phyloP scores from a whole-genome alignment of 2,797 vertebrate genomes.

The Botia kubotai region DNA sequence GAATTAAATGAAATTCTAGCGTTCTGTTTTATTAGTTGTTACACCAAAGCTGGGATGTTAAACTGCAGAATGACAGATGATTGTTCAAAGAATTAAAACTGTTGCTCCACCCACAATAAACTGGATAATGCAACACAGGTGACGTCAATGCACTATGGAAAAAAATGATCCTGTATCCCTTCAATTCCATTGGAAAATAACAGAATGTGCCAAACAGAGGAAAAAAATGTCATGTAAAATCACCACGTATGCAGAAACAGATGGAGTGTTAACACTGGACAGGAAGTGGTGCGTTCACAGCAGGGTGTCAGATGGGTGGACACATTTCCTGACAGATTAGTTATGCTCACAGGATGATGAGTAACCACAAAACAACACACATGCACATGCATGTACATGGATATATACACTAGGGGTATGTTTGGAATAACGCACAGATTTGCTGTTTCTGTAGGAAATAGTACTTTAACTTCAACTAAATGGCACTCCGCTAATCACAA shows the following conservation, averaged over 20 bases:
- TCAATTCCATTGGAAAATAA: conserved; percentile 50
- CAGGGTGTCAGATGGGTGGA: conserved; percentile 61
- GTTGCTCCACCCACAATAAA: background rate
- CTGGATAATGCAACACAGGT: conserved; percentile 16
- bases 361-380: conserved; percentile 25
- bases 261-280: conserved; percentile 62
- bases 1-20: background rate
- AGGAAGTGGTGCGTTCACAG: conserved; percentile 69
- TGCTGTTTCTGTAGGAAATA: no score
- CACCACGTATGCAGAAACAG: conserved; percentile 50
- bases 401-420: background rate
- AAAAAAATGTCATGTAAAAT: conserved; percentile 50
- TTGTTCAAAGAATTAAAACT: background rate
- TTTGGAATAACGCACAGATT: no score
- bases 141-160: conserved; percentile 47
- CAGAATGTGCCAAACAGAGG: conserved; percentile 50
- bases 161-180: conserved; percentile 43
- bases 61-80: background rate
- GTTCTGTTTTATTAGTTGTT: no score
- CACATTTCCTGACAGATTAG: conserved; percentile 76
- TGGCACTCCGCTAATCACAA: no score
- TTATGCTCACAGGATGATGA: conserved; percentile 55
- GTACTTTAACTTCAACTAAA: no score
- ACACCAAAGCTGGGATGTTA: background rate
- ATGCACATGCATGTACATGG: background rate